These are phyloP conservation scores for Eremophila alpestris DNA, from an alignment of 2,797 vertebrate genomes.

Conservation along the genomic window DNA sequence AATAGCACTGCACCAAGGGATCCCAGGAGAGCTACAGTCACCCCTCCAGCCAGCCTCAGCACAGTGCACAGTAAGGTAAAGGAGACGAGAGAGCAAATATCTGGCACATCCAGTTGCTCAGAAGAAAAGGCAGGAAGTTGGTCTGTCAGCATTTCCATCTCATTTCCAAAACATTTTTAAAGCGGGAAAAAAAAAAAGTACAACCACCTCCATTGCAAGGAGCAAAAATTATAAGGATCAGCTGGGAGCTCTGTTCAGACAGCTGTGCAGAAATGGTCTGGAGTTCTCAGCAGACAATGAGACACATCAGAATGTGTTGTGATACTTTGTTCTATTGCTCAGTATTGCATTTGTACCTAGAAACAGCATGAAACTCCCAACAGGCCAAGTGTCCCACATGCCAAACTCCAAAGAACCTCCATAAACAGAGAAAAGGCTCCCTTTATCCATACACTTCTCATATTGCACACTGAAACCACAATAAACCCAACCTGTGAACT, in stretches of 20 bases:
- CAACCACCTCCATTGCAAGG: neutral
- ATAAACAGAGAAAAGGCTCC: neutral
- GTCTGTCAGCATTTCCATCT: neutral
- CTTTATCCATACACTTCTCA: neutral
- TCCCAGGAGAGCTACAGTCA: neutral
- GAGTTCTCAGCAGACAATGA: neutral
- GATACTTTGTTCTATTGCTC: slow-evolving; percentile 2
- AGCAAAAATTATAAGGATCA: neutral
- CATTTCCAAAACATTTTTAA: neutral
- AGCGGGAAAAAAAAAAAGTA: neutral
- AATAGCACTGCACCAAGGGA: too few relatives aligned
- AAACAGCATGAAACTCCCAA: neutral
- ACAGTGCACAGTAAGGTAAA: rapidly evolving
- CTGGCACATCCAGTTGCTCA: neutral
- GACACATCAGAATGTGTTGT: neutral
- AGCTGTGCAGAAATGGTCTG: neutral
- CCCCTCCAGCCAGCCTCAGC: neutral
- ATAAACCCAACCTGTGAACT: neutral
- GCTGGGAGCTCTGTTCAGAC: neutral
- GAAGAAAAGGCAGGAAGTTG: neutral
- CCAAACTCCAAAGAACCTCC: neutral
- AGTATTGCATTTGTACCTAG: neutral
- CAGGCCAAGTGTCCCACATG: neutral
- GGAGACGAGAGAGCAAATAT: neutral
- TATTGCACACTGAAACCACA: neutral